Evolutionary conservation across 2,797 vertebrate species (phyloP).

Genomic region (Carcharodon carcharias): DNA sequence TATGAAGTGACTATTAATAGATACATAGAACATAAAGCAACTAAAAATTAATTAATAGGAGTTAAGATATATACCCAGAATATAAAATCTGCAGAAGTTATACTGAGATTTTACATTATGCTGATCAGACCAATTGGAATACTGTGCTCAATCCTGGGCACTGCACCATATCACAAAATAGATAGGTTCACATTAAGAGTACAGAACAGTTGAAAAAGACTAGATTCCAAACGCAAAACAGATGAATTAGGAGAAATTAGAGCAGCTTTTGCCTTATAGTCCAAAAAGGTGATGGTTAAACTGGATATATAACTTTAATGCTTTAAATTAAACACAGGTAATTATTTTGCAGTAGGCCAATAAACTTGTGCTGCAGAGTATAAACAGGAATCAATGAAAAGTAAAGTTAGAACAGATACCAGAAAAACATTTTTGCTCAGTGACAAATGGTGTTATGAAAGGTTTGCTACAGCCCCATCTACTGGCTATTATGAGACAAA

Average conservation of each 20-base stretch:
- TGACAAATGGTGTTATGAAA: not conserved
- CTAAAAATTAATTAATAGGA: too few species aligned
- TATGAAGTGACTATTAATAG: too few species aligned
- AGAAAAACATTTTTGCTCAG: not conserved
- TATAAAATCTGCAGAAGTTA: too few species aligned
- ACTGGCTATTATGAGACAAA: not conserved
- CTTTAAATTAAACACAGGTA: not conserved
- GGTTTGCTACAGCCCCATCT: conserved; percentile 2
- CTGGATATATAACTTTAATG: not conserved
- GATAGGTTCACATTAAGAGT: not conserved
- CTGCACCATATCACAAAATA: not conserved
- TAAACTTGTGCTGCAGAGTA: not conserved
- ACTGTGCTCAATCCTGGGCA: not conserved
- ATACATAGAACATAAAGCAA: too few species aligned
- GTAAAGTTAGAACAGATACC: not conserved
- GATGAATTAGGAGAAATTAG: not conserved
- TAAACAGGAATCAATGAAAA: not conserved
- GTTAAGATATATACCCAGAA: not conserved
- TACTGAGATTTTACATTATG: not conserved
- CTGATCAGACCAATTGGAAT: not conserved
- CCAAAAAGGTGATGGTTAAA: not conserved
- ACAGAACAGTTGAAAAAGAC: not conserved
- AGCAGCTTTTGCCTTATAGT: not conserved
- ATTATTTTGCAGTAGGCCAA: not conserved
- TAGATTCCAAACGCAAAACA: not conserved